Conservation (phyloP, 2,888 invertebrate species). For the Argyra leucocephala region DNA sequence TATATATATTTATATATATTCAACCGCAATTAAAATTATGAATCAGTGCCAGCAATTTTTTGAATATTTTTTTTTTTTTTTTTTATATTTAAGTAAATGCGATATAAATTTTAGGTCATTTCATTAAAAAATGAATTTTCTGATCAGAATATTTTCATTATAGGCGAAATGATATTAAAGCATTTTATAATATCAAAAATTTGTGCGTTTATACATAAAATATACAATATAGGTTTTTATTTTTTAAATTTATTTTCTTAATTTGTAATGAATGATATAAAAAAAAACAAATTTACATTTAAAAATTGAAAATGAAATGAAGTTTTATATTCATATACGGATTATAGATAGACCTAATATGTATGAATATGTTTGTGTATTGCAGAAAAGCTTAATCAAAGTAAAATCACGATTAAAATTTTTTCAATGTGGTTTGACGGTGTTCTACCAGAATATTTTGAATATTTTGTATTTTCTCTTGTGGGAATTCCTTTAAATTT, state of each 20-base stretch:
- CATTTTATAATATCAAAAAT: too few relatives aligned
- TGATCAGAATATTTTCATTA: not conserved
- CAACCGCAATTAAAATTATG: constrained; percentile 1
- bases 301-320: too few relatives aligned
- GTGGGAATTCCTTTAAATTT: too few relatives aligned
- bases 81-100: not conserved
- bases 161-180: not conserved
- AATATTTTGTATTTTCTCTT: not conserved
- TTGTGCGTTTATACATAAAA: too few relatives aligned
- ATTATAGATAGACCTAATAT: too few relatives aligned
- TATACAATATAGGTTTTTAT: too few relatives aligned
- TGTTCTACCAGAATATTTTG: not conserved
- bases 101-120: not conserved
- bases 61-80: not conserved
- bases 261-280: too few relatives aligned
- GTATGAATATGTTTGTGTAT: not conserved
- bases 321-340: too few relatives aligned
- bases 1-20: not conserved
- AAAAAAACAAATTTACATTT: too few relatives aligned
- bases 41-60: not conserved
- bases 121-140: not conserved
- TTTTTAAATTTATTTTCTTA: too few relatives aligned
- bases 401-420: not conserved
- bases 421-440: not conserved
- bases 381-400: not conserved